phyloP scores from a whole-genome alignment of 2,797 vertebrate species.

The Phyllotis vaccarum region DNA sequence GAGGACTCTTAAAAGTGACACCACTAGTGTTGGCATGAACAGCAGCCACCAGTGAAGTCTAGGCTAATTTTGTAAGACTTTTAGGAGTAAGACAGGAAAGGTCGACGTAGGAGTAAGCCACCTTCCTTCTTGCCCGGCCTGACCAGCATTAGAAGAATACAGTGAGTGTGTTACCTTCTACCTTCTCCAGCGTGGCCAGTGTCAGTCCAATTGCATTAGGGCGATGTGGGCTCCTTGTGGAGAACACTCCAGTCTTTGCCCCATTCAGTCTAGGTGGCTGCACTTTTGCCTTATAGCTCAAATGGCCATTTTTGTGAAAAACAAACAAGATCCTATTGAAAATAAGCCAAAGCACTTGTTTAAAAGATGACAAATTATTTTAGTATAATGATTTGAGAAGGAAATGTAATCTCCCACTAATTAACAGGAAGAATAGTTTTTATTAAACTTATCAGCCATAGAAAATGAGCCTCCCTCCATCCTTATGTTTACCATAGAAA shows the following conservation, averaged over 20 bases:
- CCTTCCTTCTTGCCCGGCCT: slow-evolving; percentile 77
- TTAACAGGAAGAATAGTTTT: slow-evolving; percentile 49
- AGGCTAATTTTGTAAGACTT: not conserved
- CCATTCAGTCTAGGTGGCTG: slow-evolving; percentile 94
- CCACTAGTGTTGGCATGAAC: not conserved
- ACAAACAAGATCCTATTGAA: slow-evolving; percentile 93
- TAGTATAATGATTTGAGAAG: not conserved
- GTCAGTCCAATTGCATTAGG: slow-evolving; percentile 94
- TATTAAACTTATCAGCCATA: not conserved
- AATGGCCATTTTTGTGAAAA: slow-evolving; percentile 95
- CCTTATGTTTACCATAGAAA: not conserved
- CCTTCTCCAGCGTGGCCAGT: slow-evolving; percentile 91
- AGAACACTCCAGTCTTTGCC: slow-evolving; percentile 92
- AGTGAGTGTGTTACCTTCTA: slow-evolving; percentile 87
- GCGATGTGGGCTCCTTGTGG: slow-evolving; percentile 94
- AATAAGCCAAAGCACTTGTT: slow-evolving; percentile 61
- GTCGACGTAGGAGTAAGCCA: slow-evolving; percentile 76
- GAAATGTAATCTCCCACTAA: not conserved
- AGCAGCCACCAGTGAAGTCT: not conserved
- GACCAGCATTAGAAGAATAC: not conserved
- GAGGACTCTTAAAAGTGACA: not conserved
- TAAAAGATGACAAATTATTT: not conserved
- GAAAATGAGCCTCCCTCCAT: not conserved
- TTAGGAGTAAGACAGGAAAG: not conserved
- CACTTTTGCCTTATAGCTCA: slow-evolving; percentile 94